A percentile compares a stretch with the other conserved stretches of the same genome.
Conservation (phyloP, 1,140 invertebrate genomes). For the Drosophila orosa region DNA sequence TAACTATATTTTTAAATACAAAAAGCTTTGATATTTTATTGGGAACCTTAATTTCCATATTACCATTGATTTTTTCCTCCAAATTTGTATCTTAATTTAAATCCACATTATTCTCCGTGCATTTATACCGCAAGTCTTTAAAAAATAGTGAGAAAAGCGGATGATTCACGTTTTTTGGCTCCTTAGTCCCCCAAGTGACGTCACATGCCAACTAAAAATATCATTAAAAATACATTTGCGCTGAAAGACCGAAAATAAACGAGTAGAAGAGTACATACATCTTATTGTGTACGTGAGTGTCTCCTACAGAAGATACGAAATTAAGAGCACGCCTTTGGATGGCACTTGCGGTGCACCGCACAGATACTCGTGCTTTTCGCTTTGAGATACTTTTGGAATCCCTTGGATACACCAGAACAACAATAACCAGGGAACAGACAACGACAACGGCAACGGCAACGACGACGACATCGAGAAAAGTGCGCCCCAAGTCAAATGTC, state of each 20-base stretch:
- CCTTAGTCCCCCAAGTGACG: constrained; percentile 56
- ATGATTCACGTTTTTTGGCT: constrained; percentile 65
- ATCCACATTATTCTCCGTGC: neutral
- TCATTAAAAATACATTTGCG: constrained; percentile 69
- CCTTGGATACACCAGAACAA: constrained; percentile 14
- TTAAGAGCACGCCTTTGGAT: constrained; percentile 64
- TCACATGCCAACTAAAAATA: constrained; percentile 77
- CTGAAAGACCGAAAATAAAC: constrained; percentile 46
- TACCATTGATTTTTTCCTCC: neutral
- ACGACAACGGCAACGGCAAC: constrained; percentile 33
- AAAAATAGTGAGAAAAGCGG: constrained; percentile 39
- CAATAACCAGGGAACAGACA: constrained; percentile 29
- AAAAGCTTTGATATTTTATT: neutral
- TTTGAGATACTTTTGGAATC: constrained; percentile 25
- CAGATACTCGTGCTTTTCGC: constrained; percentile 21
- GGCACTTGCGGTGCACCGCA: constrained; percentile 47
- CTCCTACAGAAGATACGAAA: constrained; percentile 44
- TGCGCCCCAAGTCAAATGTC: constrained; percentile 82
- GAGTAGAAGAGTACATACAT: constrained; percentile 29
- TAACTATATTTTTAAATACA: too few relatives aligned
- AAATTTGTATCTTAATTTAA: neutral
- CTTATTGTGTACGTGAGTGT: constrained; percentile 4
- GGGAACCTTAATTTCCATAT: neutral
- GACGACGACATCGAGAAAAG: constrained; percentile 62
- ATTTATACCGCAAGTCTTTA: neutral